These are phyloP conservation scores for Pristionchus arcanus DNA, from an alignment of 2,888 invertebrate species.

Conservation along the genomic window DNA sequence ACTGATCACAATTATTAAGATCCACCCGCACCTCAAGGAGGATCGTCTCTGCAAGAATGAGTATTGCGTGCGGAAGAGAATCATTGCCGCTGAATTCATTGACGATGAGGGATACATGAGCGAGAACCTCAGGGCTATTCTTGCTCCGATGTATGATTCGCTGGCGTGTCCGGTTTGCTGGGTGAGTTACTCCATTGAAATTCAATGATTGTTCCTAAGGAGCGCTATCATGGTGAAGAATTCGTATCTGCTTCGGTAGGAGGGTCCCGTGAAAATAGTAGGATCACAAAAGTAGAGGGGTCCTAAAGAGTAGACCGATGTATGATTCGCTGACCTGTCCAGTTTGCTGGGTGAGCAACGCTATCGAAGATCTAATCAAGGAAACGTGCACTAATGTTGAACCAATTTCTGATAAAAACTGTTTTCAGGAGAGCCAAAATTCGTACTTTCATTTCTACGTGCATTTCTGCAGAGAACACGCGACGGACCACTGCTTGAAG, in stretches of 20 bases:
- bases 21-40: background rate
- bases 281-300: no score
- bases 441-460: background rate
- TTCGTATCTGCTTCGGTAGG: no score
- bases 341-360: no score
- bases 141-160: background rate
- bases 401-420: no score
- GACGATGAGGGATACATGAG: background rate
- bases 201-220: no score
- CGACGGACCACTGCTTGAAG: background rate
- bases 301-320: no score
- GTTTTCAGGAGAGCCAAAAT: background rate
- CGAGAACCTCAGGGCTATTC: background rate
- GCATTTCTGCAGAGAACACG: background rate
- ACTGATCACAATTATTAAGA: background rate
- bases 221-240: no score
- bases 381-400: no score
- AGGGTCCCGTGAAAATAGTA: no score
- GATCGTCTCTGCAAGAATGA: conserved; percentile 24
- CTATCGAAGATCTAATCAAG: no score
- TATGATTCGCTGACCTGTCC: no score
- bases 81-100: background rate
- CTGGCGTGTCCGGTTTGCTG: background rate
- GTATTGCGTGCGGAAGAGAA: background rate
- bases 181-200: background rate